Base-by-base conservation (phyloP, 2,888 invertebrate species). In the Adelognathus sp. region DNA sequence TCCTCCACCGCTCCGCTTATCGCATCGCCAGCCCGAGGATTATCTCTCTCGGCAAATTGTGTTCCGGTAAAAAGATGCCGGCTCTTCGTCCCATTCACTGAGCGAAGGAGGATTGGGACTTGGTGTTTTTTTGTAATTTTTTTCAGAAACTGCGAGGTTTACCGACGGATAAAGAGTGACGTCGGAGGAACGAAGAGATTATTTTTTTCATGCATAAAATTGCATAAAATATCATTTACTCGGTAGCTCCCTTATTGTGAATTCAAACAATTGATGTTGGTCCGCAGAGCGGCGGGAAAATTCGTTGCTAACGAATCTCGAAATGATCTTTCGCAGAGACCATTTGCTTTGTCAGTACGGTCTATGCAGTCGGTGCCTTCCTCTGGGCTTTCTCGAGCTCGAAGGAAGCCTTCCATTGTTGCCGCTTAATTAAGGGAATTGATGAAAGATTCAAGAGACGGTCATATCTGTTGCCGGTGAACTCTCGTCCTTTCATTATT, bases 371-470 rank as follows among this genome's bases (percentile, higher is more conserved):
- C 29, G 50, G 39, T 33, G 50, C 31, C 58, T 21, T 66, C 39
- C 63, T 41, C 66, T 44, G 24, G 6, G 44, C 29, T 56, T 33
- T 27, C 44, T 9, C 46, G 27, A 63, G 41, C 69, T 69, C 64
- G 70, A 67, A 54, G 46, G 60, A 31, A 24, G 71, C 18, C 61
- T 46, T 75, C 85, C 73, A 87, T 88, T 88, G 86, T 88, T 82
- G 81, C 79, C 80, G 79, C 84, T 87, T 89, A 89, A 89, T 89
- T 88, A 88, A 88, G 84, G 83, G 85, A 86, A 87, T 88, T 85
- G 87, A 87, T 87, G 84, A 83, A 83, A 89, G 87, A 88, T 88
- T 87, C 86, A 85, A 84, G 77, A 83, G 73, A 69, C 39, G 46
- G 66, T 79, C 46, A 36, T 67, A 77, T 54, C 73, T 71, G 33